A percentile compares a stretch with the other conserved stretches of the same genome.
phyloP scores from a whole-genome alignment of 2,113 vertebrate genomes.

The Chloebia gouldiae region DNA sequence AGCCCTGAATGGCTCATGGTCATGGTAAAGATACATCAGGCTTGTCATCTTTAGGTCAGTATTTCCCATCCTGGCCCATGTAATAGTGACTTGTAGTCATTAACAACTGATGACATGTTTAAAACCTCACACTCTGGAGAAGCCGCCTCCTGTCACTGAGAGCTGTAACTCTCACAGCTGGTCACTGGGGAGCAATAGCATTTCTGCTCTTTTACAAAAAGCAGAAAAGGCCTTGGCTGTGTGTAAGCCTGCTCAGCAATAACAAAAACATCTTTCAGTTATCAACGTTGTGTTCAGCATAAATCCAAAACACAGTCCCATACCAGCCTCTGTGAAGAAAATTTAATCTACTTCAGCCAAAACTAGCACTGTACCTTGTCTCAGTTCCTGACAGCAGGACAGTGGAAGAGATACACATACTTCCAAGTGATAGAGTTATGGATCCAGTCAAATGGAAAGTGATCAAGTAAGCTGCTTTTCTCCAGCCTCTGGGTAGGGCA shows the following conservation, averaged over 20 bases:
- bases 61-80: not conserved
- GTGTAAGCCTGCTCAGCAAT: not conserved
- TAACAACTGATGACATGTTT: not conserved
- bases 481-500: not conserved
- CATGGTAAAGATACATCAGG: not conserved
- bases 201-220: not conserved
- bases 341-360: not conserved
- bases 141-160: not conserved
- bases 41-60: not conserved
- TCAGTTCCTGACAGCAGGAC: constrained; percentile 17
- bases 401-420: not conserved
- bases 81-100: not conserved
- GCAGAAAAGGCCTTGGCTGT: not conserved
- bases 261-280: not conserved
- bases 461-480: constrained; percentile 5
- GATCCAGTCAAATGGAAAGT: constrained; percentile 42
- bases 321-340: not conserved
- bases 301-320: not conserved
- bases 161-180: not conserved
- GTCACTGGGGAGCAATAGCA: not conserved
- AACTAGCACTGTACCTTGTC: not conserved
- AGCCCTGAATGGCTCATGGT: not conserved
- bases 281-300: not conserved
- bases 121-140: not conserved
- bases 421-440: constrained; percentile 30